Evolutionary conservation across 2,113 vertebrate species (phyloP), one percentile per base, ranked within the genome.

Genomic region (Theropithecus gelada): DNA sequence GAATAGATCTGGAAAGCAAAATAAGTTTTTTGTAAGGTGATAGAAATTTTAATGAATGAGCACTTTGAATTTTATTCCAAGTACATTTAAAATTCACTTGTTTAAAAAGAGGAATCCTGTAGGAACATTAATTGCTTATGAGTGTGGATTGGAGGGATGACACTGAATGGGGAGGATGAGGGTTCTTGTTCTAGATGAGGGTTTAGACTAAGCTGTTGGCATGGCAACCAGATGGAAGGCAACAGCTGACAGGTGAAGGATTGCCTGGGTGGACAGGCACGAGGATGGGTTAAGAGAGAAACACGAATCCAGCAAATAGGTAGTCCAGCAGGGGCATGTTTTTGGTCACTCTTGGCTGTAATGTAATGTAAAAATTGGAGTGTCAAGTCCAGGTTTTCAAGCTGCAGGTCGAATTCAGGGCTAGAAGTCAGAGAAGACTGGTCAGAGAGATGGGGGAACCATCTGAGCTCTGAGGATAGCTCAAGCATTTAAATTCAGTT

Each of bases 51-150:
- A 32, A 70, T 97, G 32, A 85, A 90, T 93, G 45, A 76, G 57
- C 45, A 72, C 90, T 83, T 76, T 93, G 43, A 87, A 75, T 45
- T 82, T 96, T 97, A 81, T 50, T 97, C 3, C 66, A 96, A 80
- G 52, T 95, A 89, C 93, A 81, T 59, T 73, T 83, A 94, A 73
- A 94, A 94, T 91, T 98, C 93, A 91, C 79, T 96, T 97, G 12
- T 88, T 73, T 86, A 94, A 59, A 94, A 27, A 82, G 43, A 45
- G 1, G 5, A 83, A 35, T n/a, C 23, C 11, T 23, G 25, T 22
- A 64, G n/a, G 23, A 73, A 48, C 88, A 11, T 27, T 68, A 83
- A 83, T 40, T 55, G 20, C 9, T 64, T 91, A 25, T 23, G 13
- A 32, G 4, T 2, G 4, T 32, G 27, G 8, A 16, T 38, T n/a